Evolutionary conservation across 1,140 invertebrate genomes (phyloP).

Genomic region (Diabrotica virgifera): DNA sequence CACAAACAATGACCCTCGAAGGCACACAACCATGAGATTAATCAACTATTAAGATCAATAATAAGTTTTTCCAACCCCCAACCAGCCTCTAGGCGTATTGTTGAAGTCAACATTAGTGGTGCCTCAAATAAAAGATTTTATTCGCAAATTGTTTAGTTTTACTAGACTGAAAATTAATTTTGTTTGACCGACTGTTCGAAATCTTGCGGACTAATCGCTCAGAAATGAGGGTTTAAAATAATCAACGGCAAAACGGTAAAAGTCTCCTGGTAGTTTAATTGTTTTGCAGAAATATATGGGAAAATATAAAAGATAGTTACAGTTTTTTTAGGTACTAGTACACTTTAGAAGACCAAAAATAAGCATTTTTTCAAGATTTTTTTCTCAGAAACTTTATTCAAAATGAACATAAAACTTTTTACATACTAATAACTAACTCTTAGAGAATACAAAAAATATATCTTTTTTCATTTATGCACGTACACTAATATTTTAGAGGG

Average conservation of each 20-base stretch:
- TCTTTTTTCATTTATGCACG: too few species aligned
- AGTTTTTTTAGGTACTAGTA: too few species aligned
- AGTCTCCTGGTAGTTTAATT: not conserved
- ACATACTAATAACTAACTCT: too few species aligned
- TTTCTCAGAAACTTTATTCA: too few species aligned
- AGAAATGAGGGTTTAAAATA: constrained; percentile 10
- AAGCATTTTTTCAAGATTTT: too few species aligned
- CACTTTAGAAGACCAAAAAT: too few species aligned
- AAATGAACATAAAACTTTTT: too few species aligned
- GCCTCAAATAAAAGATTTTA: constrained; percentile 16
- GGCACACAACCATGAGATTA: not conserved
- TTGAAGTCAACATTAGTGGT: constrained; percentile 20
- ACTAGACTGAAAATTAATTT: constrained; percentile 17
- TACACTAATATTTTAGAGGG: too few species aligned
- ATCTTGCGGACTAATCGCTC: constrained; percentile 12
- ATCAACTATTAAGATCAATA: constrained; percentile 3
- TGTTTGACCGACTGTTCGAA: constrained; percentile 5
- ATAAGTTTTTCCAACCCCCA: constrained; percentile 5
- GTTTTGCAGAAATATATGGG: too few species aligned
- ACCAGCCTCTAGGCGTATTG: constrained; percentile 23
- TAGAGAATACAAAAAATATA: too few species aligned
- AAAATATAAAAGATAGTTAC: too few species aligned
- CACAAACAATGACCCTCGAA: not conserved
- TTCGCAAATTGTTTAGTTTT: constrained; percentile 17
- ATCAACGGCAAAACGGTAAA: not conserved